Evolutionary conservation across 2,888 invertebrate genomes (phyloP).

Genomic region (Orthosia incerta): DNA sequence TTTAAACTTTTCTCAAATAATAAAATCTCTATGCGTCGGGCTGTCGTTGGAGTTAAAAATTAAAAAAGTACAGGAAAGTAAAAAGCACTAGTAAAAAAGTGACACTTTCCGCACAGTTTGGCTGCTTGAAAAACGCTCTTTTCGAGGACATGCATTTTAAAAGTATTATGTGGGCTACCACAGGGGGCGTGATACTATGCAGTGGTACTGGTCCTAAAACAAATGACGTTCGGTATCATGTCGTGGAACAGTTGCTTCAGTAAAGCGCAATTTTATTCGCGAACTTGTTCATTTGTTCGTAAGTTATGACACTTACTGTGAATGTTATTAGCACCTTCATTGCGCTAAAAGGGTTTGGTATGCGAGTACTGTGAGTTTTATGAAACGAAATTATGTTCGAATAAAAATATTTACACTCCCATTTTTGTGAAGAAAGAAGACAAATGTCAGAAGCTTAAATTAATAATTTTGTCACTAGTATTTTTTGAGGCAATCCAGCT

Average conservation of each 20-base stretch:
- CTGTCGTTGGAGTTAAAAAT: too few species aligned
- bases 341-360: constrained; percentile 1
- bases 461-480: neutral
- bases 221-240: constrained; percentile 18
- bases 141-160: too few species aligned
- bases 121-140: too few species aligned
- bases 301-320: constrained; percentile 21
- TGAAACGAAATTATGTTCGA: constrained; percentile 4
- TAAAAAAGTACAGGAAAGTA: too few species aligned
- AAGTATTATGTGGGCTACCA: too few species aligned
- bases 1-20: too few species aligned
- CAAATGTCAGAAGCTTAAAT: neutral
- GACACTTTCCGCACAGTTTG: too few species aligned
- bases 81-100: too few species aligned
- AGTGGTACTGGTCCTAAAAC: constrained; percentile 29
- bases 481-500: too few species aligned
- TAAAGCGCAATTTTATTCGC: constrained; percentile 15
- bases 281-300: constrained; percentile 9
- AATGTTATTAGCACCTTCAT: constrained; percentile 24
- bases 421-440: neutral
- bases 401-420: neutral
- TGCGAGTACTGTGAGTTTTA: constrained; percentile 11
- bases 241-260: constrained; percentile 11
- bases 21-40: too few species aligned
- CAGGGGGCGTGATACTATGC: too few species aligned